Evolutionary conservation across 1,140 invertebrate genomes (phyloP), one percentile per base, ranked within the genome.

Genomic region (Drosophila repleta): DNA sequence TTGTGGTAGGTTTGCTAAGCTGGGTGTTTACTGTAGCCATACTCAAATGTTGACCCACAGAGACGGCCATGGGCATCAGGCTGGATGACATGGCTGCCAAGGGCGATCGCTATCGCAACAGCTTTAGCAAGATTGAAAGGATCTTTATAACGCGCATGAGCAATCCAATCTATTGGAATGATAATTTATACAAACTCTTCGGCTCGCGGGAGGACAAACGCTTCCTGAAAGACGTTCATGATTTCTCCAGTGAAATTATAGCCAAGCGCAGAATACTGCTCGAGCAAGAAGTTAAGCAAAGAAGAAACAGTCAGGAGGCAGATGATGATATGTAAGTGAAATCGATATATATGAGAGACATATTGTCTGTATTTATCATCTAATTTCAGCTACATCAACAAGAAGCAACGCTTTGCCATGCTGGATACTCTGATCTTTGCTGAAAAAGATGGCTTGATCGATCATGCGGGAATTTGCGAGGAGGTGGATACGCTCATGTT

Each of bases 401-500:
- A 81, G 13, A 93, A 93, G 62, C 94, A 93, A 67, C 93, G 94
- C 62, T 91, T 95, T 6, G 96, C 96, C 6, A 96, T 98, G 93
- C 90, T 98, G 39, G 97, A 98, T 92, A 93, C 97, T 24, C 67
- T 97, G 2, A 92, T 97, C 4, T 91, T 93, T 76, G 93, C 93
- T 13, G 93, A 94, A 51, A 92, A 92, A 21, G 87, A 93, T 48
- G 90, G 92, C 15, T 92, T 81, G 0, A 94, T 94, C 39, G 94
- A 93, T 60, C 92, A 95, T 68, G 65, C 92, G 39, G 96, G 96
- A 60, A 96, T 97, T 43, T 93, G 94, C 74, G 96, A 97, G 81
- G 96, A 97, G 93, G 96, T 96, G 3, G 95, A 96, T 82, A 97
- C 96, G 0, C 96, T 96, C 61, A 95, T 96, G 93, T 96, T 96